A percentile compares a stretch with the other conserved stretches of the same genome.
Evolutionary conservation across 2,888 invertebrate genomes (phyloP).

Genomic region (Tetanocera ferruginea): DNA sequence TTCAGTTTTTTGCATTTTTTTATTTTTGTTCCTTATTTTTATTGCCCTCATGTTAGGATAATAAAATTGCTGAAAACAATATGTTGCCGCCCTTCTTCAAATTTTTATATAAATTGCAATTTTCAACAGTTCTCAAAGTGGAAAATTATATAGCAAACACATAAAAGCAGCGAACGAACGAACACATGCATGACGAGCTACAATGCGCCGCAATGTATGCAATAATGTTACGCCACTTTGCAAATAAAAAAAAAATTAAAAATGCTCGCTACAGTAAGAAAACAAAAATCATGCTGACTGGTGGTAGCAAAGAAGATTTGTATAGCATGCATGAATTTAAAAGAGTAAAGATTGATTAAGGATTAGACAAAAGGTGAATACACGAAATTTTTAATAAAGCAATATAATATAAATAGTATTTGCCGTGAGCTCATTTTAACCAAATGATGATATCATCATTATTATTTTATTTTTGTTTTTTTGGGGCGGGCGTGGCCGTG

Average conservation of each 20-base stretch:
- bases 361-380: too few relatives aligned
- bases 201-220: constrained; percentile 15
- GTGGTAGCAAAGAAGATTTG: not conserved
- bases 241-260: not conserved
- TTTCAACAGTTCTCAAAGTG: constrained; percentile 16
- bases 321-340: not conserved
- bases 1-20: not conserved
- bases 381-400: too few relatives aligned
- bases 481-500: too few relatives aligned
- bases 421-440: too few relatives aligned
- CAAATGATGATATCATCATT: too few relatives aligned
- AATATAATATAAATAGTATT: too few relatives aligned
- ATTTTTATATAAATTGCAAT: constrained; percentile 16
- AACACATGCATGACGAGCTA: constrained; percentile 1
- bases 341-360: too few relatives aligned
- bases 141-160: constrained; percentile 1
- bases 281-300: not conserved
- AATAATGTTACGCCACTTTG: not conserved
- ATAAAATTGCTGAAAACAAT: constrained; percentile 1
- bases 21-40: not conserved
- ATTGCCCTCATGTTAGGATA: not conserved
- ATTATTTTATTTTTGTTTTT: too few relatives aligned
- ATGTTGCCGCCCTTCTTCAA: not conserved
- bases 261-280: not conserved
- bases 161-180: not conserved